These are phyloP conservation scores for Paedocypris sp. DNA, from an alignment of 2,113 vertebrate species.

Conservation along the genomic window DNA sequence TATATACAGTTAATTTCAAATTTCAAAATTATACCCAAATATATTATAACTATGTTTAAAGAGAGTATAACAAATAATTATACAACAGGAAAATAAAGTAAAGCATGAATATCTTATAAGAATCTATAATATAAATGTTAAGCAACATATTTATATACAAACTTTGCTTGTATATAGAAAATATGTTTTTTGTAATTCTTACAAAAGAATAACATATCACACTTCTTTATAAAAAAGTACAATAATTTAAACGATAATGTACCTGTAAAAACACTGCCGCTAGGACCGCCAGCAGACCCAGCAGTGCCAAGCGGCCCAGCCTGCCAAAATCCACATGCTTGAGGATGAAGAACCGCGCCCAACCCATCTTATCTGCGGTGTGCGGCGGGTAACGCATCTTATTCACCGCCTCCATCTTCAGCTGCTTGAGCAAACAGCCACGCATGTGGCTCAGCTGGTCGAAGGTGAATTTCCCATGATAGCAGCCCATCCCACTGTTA, in stretches of 20 bases:
- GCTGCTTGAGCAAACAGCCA: conserved; percentile 70
- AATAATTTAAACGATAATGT: no score
- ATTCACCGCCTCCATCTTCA: conserved; percentile 60
- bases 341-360: conserved; percentile 72
- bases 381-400: conserved; percentile 74
- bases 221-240: no score
- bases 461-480: conserved; percentile 71
- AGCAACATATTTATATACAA: no score
- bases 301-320: conserved; percentile 45
- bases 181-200: no score
- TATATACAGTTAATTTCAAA: no score
- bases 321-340: conserved; percentile 45
- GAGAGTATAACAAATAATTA: no score
- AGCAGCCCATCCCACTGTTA: conserved; percentile 81
- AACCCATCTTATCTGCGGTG: conserved; percentile 66
- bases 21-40: no score
- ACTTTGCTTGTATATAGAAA: no score
- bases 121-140: no score
- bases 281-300: conserved; percentile 52
- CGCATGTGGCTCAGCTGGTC: conserved; percentile 78
- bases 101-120: no score
- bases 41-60: no score
- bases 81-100: no score
- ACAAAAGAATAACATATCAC: background rate
- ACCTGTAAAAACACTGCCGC: conserved; percentile 52